Evolutionary conservation across 2,113 vertebrate species (phyloP), one percentile per base, ranked within the genome.

Genomic region (Columba janthina): DNA sequence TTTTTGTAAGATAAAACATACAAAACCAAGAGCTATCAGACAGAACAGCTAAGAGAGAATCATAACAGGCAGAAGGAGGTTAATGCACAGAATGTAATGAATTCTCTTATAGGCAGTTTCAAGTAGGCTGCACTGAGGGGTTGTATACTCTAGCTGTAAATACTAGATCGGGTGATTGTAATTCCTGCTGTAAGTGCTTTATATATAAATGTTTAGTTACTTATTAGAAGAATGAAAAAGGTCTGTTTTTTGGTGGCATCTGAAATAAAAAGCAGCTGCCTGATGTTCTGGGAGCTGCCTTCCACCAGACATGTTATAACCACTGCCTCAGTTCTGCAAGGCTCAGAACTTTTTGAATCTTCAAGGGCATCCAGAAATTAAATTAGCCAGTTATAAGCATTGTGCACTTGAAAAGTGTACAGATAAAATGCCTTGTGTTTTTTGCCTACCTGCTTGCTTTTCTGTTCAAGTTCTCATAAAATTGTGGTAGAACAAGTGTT

Each of bases 191-290:
- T 40, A 72, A 89, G 73, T 92, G 81, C 65, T 91, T 75, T 46
- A 65, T 79, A 75, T 65, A 87, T 82, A 95, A 97, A 92, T 89
- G 89, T 92, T 93, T 94, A 87, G 84, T 85, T 87, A 84, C 84
- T 81, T 94, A 93, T 79, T 93, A 95, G 81, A 19, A 91, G 74
- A 95, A 95, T 34, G 15, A 69, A 93, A 95, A 93, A 85, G 50
- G 50, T 82, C 87, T 93, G 66, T 0, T 3, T 69, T 89, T 86
- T 83, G 58, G 82, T 93, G 78, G 74, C 85, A 89, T 89, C 40
- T 76, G 77, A 96, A 97, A 88, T 89, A 85, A 91, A 95, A 94
- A 93, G 10, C 81, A 94, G 71, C 91, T 94, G 81, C 74, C 29
- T 1, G 1, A 31, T 62, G n/a, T 85, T 93, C 66, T 0, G 0